phyloP scores from a whole-genome alignment of 2,888 invertebrate species.

The Lepidocyrtinus sp. region DNA sequence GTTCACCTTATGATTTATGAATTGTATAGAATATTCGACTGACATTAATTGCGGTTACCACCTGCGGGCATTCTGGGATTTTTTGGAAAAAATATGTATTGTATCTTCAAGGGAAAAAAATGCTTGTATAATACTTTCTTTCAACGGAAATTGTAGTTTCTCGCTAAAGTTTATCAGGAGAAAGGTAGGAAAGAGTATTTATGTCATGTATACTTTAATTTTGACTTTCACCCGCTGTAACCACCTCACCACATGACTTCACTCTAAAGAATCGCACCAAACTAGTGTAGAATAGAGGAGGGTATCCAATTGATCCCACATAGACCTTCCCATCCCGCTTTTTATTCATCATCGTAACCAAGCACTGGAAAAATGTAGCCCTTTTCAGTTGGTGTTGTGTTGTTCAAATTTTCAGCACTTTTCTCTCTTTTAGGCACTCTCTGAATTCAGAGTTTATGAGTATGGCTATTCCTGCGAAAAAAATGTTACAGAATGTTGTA shows the following conservation, averaged over 20 bases:
- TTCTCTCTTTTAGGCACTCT: not conserved
- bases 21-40: not conserved
- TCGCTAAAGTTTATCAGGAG: too few relatives aligned
- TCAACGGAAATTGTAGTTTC: too few relatives aligned
- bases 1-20: not conserved
- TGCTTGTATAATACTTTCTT: not conserved
- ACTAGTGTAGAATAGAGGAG: too few relatives aligned
- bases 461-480: too few relatives aligned
- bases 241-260: slow-evolving; percentile 10
- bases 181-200: not conserved
- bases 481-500: too few relatives aligned
- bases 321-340: not conserved
- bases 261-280: not conserved
- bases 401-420: not conserved
- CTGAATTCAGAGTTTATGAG: too few relatives aligned
- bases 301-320: not conserved
- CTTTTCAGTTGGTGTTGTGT: not conserved
- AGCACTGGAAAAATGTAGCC: not conserved
- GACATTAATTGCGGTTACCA: not conserved
- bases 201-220: not conserved
- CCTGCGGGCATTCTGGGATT: not conserved
- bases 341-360: not conserved
- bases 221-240: slow-evolving; percentile 8
- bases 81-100: not conserved
- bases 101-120: not conserved